A percentile compares a stretch with the other conserved stretches of the same genome.
Conservation (phyloP, 2,888 invertebrate species). For the Agriotes lineatus region DNA sequence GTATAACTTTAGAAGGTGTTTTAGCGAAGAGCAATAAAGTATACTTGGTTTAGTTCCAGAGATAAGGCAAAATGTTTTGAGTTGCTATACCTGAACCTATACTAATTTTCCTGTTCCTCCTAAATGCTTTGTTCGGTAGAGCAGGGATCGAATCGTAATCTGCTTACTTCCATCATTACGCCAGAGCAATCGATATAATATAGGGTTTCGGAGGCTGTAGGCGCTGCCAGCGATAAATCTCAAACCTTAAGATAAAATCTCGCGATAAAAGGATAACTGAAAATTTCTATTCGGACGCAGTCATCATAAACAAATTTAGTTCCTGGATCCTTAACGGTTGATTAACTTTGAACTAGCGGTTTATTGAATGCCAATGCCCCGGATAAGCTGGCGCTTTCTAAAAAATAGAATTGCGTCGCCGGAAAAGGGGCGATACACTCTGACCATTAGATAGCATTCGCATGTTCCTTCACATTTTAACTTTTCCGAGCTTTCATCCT, state of each 20-base stretch:
- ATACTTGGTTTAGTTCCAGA: too few species aligned
- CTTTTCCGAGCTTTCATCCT: background rate
- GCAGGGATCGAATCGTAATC: background rate
- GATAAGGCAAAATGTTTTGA: too few species aligned
- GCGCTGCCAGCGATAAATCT: conserved; percentile 21
- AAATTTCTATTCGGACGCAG: conserved; percentile 31
- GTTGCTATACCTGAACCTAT: too few species aligned
- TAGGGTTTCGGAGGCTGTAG: conserved; percentile 6
- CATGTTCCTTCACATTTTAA: background rate
- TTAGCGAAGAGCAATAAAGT: too few species aligned
- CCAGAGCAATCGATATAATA: background rate
- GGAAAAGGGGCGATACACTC: background rate
- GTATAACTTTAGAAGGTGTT: too few species aligned
- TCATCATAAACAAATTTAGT: conserved; percentile 46
- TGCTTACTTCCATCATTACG: background rate
- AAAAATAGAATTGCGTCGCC: conserved; percentile 19
- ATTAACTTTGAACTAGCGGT: conserved; percentile 43
- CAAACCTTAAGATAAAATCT: conserved; percentile 33
- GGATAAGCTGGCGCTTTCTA: conserved; percentile 23
- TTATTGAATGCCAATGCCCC: conserved; percentile 38
- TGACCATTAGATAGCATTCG: conserved; percentile 6
- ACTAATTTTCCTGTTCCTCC: background rate
- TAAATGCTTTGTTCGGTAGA: background rate
- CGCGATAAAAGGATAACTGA: conserved; percentile 35
- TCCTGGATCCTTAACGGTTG: conserved; percentile 45